A percentile compares a stretch with the other conserved stretches of the same genome.
Conservation (phyloP, 2,888 invertebrate species). For the Himalopsyche japonica region DNA sequence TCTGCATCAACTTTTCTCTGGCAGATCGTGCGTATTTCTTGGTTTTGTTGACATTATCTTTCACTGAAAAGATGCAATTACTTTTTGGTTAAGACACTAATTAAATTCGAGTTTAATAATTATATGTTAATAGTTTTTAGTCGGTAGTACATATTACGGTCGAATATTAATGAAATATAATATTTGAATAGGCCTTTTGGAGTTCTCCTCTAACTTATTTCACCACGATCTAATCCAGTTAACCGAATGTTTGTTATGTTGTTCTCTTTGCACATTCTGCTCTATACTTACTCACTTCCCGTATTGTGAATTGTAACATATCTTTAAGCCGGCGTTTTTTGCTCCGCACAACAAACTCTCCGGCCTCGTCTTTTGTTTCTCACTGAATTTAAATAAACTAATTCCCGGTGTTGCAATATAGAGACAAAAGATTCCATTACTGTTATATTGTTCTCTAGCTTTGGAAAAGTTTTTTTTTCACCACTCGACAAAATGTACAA, state of each 20-base stretch:
- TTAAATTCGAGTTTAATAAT: too few species aligned
- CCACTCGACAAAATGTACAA: background rate
- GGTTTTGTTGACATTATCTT: too few species aligned
- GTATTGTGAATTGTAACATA: background rate
- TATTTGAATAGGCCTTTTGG: background rate
- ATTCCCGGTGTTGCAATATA: slow-evolving; percentile 22
- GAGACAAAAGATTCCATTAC: slow-evolving; percentile 7
- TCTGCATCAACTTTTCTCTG: too few species aligned
- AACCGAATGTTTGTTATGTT: slow-evolving; percentile 24
- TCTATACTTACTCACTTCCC: background rate
- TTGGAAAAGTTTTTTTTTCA: background rate
- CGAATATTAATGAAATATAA: too few species aligned
- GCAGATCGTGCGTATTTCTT: too few species aligned
- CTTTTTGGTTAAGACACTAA: too few species aligned
- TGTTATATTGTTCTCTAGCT: slow-evolving; percentile 9
- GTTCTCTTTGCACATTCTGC: background rate
- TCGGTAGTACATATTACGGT: too few species aligned
- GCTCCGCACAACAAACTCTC: background rate
- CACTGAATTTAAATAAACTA: slow-evolving; percentile 32
- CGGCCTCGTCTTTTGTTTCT: slow-evolving; percentile 4
- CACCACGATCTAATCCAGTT: slow-evolving; percentile 24
- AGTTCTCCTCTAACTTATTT: background rate
- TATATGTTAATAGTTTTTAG: too few species aligned
- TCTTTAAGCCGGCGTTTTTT: background rate
- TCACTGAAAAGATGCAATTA: too few species aligned